These are phyloP conservation scores for Parelbella ahira DNA, from an alignment of 2,888 invertebrate genomes.

Conservation along the genomic window DNA sequence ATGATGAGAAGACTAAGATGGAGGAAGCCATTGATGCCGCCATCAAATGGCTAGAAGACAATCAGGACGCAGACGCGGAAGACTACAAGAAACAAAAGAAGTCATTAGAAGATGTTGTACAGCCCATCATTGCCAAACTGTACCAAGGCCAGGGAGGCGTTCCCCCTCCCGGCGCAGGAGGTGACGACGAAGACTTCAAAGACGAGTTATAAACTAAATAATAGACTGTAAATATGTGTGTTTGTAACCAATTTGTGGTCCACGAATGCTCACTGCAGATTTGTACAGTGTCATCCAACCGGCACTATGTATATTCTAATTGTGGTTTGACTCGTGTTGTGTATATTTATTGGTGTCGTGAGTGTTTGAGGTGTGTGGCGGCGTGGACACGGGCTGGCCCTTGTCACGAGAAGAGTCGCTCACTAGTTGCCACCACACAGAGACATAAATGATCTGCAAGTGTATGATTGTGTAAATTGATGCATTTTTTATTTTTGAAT, in stretches of 20 bases:
- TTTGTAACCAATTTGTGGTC: conserved; percentile 67
- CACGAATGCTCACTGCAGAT: conserved; percentile 44
- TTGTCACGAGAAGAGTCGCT: conserved; percentile 37
- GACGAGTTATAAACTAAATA: conserved; percentile 90
- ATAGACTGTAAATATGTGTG: conserved; percentile 56
- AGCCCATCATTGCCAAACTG: conserved; percentile 98
- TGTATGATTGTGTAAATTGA: conserved; percentile 55
- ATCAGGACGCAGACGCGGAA: conserved; percentile 94
- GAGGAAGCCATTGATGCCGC: conserved; percentile 97
- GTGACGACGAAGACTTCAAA: conserved; percentile 88
- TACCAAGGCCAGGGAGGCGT: conserved; percentile 93
- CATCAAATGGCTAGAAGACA: conserved; percentile 98
- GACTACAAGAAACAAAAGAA: conserved; percentile 98
- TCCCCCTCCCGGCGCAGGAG: conserved; percentile 86
- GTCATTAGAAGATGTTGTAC: conserved; percentile 95
- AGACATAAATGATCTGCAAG: conserved; percentile 33
- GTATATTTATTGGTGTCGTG: conserved; percentile 66
- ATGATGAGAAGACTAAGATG: conserved; percentile 96
- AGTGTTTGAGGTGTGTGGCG: conserved; percentile 47
- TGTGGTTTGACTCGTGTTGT: conserved; percentile 62
- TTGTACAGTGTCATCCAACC: conserved; percentile 33
- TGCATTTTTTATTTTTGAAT: conserved; percentile 72
- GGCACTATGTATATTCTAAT: conserved; percentile 36
- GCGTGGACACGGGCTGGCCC: conserved; percentile 33
- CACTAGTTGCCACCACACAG: conserved; percentile 44